These are phyloP conservation scores for Tethea ocularis DNA, from an alignment of 2,888 invertebrate genomes.

Conservation along the genomic window DNA sequence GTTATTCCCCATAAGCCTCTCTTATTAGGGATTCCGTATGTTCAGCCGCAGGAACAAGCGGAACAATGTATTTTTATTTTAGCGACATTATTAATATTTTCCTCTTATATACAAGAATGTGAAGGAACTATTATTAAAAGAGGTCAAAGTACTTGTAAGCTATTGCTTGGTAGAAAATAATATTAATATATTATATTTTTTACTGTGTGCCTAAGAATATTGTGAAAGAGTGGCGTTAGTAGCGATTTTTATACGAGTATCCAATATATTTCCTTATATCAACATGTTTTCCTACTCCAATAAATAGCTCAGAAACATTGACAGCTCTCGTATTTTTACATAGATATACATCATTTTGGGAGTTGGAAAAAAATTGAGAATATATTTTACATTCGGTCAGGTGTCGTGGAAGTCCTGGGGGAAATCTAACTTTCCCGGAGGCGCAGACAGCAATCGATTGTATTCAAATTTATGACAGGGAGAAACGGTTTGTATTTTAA, in stretches of 20 bases:
- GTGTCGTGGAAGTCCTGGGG: constrained; percentile 79
- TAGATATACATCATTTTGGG: constrained; percentile 42
- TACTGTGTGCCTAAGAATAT: too few species aligned
- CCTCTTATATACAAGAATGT: constrained; percentile 22
- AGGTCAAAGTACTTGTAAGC: constrained; percentile 7
- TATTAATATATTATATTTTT: constrained; percentile 2
- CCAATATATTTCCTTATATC: constrained; percentile 14
- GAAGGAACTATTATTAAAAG: constrained; percentile 10
- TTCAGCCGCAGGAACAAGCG: constrained; percentile 60
- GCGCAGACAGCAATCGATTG: constrained; percentile 84
- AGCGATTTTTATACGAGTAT: too few species aligned
- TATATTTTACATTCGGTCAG: constrained; percentile 83
- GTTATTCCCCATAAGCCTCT: constrained; percentile 79
- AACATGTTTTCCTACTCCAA: not conserved
- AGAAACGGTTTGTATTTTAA: constrained; percentile 65
- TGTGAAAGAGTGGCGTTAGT: not conserved
- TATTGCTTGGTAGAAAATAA: not conserved
- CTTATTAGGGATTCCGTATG: constrained; percentile 80
- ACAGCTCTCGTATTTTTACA: constrained; percentile 10
- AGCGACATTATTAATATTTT: constrained; percentile 71
- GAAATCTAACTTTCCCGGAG: constrained; percentile 83
- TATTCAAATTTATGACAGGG: constrained; percentile 84
- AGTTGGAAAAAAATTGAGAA: constrained; percentile 67
- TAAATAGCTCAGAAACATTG: constrained; percentile 13
- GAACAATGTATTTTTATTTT: constrained; percentile 67